Evolutionary conservation across 2,113 vertebrate species (phyloP).

Genomic region (Colius striatus): DNA sequence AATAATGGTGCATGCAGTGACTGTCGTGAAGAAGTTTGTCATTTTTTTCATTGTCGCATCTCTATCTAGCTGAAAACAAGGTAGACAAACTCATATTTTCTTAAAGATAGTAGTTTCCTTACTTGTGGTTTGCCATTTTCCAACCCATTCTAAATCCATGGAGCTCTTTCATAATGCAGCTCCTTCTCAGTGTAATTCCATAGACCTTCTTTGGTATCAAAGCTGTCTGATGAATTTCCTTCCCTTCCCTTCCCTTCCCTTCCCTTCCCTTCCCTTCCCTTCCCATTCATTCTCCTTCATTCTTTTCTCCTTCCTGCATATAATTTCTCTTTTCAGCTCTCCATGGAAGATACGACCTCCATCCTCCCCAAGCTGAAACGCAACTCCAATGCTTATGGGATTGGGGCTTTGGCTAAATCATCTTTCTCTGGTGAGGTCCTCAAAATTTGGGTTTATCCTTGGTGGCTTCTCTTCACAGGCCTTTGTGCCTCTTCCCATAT

Average conservation of each 20-base stretch:
- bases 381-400: constrained; percentile 95
- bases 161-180: background rate
- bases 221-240: background rate
- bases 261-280: background rate
- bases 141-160: background rate
- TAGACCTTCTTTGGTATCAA: background rate
- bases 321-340: constrained; percentile 86
- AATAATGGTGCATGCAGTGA: background rate
- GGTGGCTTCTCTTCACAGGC: constrained; percentile 3
- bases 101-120: background rate
- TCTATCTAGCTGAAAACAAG: background rate
- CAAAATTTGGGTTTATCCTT: background rate
- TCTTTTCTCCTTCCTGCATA: constrained; percentile 11
- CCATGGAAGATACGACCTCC: constrained; percentile 99
- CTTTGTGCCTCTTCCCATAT: background rate
- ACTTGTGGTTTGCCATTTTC: background rate
- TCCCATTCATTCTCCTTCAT: background rate
- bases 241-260: too few species aligned
- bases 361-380: constrained; percentile 97
- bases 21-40: background rate
- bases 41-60: background rate
- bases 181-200: background rate
- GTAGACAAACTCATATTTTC: background rate
- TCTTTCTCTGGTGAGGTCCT: constrained; percentile 93
- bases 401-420: constrained; percentile 98